Evolutionary conservation across 2,113 vertebrate genomes (phyloP).

Genomic region (Canis aureus): DNA sequence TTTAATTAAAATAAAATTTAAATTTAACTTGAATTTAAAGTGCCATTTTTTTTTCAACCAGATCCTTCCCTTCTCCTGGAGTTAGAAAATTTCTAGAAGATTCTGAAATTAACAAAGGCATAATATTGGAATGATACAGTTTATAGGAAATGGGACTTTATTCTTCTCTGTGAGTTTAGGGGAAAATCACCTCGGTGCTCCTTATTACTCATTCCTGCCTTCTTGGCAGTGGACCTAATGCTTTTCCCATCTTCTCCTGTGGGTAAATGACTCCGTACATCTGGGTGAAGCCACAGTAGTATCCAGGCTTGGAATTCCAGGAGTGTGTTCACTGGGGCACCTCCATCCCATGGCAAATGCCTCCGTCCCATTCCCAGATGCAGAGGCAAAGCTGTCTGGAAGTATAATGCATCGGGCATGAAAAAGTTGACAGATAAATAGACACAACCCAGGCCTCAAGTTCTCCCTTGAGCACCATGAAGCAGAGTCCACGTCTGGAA

Average conservation of each 20-base stretch:
- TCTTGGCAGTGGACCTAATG: rapidly evolving
- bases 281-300: rapidly evolving
- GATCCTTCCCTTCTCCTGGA: not conserved
- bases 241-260: rapidly evolving
- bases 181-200: not conserved
- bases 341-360: not conserved
- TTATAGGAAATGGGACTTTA: rapidly evolving
- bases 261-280: rapidly evolving
- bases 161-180: not conserved
- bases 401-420: rapidly evolving
- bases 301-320: too few relatives aligned
- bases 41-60: not conserved
- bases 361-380: not conserved
- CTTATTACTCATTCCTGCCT: not conserved
- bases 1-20: too few relatives aligned
- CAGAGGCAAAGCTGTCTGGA: not conserved
- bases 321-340: rapidly evolving
- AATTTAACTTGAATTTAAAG: too few relatives aligned
- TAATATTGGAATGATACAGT: rapidly evolving
- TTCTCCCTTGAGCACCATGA: rapidly evolving
- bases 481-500: not conserved
- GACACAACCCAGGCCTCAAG: too few relatives aligned
- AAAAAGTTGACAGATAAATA: not conserved
- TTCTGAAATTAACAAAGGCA: not conserved
- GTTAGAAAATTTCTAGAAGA: not conserved